Evolutionary conservation across 2,888 invertebrate genomes (phyloP).

Genomic region (Hirudinaria manillensis): DNA sequence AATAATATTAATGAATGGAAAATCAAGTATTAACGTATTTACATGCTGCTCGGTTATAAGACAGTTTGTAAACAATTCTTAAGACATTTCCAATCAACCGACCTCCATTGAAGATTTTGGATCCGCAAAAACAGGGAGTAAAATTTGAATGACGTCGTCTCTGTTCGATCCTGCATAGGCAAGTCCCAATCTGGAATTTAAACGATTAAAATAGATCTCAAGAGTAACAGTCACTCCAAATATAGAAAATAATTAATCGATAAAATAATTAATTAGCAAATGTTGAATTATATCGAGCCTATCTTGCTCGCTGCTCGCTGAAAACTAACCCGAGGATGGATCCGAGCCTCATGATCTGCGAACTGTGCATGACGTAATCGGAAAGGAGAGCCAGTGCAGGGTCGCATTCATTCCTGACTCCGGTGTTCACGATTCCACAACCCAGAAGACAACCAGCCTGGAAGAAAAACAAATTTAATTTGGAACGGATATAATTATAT

Average conservation of each 20-base stretch:
- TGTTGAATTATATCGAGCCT: neutral
- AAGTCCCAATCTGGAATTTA: constrained; percentile 64
- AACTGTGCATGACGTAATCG: constrained; percentile 83
- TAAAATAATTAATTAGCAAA: constrained; percentile 2
- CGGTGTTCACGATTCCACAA: constrained; percentile 92
- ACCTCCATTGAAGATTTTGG: constrained; percentile 76
- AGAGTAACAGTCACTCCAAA: too few relatives aligned
- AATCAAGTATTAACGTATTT: too few relatives aligned
- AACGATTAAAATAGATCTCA: neutral
- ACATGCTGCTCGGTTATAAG: neutral
- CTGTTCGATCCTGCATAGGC: constrained; percentile 95
- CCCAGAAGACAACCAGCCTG: constrained; percentile 87
- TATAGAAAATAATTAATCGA: too few relatives aligned
- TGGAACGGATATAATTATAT: neutral
- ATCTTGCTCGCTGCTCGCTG: neutral
- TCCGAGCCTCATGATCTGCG: constrained; percentile 72
- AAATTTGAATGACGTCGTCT: constrained; percentile 72
- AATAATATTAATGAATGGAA: neutral
- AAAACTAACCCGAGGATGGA: constrained; percentile 60
- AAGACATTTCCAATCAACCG: constrained; percentile 25
- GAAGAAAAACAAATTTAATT: neutral
- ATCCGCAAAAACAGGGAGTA: constrained; percentile 76
- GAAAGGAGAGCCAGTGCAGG: constrained; percentile 90
- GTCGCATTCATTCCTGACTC: constrained; percentile 94
- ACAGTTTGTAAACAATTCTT: neutral